A percentile compares a stretch with the other conserved stretches of the same genome.
phyloP scores from a whole-genome alignment of 2,113 vertebrate species.

The Percina caprodes region DNA sequence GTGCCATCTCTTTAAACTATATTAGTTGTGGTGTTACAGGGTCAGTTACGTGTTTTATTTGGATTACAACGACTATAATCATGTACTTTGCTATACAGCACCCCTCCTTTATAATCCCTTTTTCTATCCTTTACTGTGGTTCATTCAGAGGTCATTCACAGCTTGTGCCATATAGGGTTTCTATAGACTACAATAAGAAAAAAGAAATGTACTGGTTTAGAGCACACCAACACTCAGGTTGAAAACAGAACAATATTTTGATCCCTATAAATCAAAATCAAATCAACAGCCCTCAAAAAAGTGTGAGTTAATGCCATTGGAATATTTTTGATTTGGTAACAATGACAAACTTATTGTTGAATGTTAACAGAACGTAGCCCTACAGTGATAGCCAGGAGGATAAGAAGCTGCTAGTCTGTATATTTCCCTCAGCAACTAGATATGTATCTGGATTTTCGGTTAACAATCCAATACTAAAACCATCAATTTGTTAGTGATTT shows the following conservation, averaged over 20 bases:
- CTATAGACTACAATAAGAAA: slow-evolving; percentile 45
- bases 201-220: background rate
- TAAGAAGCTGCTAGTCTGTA: background rate
- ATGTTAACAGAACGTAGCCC: background rate
- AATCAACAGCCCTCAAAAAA: too few species aligned
- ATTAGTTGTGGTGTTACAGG: background rate
- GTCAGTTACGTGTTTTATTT: slow-evolving; percentile 48
- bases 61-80: slow-evolving; percentile 71
- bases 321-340: background rate
- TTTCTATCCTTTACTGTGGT: slow-evolving; percentile 73
- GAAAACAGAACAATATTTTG: background rate
- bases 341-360: background rate
- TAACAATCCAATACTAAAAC: background rate
- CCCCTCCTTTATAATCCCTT: slow-evolving; percentile 57
- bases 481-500: background rate
- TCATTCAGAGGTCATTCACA: slow-evolving; percentile 86
- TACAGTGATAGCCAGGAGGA: background rate
- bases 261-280: background rate
- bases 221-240: background rate
- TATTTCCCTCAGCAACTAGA: background rate
- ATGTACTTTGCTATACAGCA: slow-evolving; percentile 30
- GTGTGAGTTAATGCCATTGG: background rate
- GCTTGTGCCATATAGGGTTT: slow-evolving; percentile 82
- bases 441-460: background rate
- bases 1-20: background rate